A percentile compares a stretch with the other conserved stretches of the same genome.
Evolutionary conservation across 2,888 invertebrate species (phyloP).

Genomic region (Brenthis ino): DNA sequence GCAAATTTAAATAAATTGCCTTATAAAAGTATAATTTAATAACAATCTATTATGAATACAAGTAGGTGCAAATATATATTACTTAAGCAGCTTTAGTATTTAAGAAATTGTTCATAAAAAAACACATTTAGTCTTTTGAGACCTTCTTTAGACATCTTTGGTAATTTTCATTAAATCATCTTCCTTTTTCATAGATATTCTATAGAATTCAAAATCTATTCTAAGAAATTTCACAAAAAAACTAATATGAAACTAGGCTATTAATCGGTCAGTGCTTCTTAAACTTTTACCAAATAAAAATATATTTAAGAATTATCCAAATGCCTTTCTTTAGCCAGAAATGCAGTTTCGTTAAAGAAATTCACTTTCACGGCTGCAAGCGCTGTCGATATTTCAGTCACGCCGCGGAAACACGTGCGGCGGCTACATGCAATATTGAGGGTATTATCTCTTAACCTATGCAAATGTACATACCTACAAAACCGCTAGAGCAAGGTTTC

Average conservation of each 20-base stretch:
- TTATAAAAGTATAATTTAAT: not conserved
- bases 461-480: conserved; percentile 11
- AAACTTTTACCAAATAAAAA: conserved; percentile 26
- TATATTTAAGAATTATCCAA: conserved; percentile 18
- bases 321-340: conserved; percentile 15
- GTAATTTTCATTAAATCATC: too few species aligned
- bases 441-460: conserved; percentile 25
- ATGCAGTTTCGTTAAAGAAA: conserved; percentile 44
- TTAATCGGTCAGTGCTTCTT: conserved; percentile 19
- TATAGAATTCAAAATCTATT: too few species aligned
- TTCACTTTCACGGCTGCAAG: conserved; percentile 52
- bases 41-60: too few species aligned
- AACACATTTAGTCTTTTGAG: too few species aligned
- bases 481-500: not conserved
- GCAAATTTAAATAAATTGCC: too few species aligned
- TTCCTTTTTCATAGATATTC: too few species aligned
- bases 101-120: too few species aligned
- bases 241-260: not conserved
- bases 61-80: too few species aligned
- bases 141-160: too few species aligned
- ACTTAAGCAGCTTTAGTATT: too few species aligned
- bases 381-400: conserved; percentile 52
- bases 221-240: not conserved
- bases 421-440: conserved; percentile 19
- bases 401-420: conserved; percentile 43